A percentile compares a stretch with the other conserved stretches of the same genome.
phyloP scores from a whole-genome alignment of 2,113 vertebrate genomes.

The Heteronetta atricapilla region DNA sequence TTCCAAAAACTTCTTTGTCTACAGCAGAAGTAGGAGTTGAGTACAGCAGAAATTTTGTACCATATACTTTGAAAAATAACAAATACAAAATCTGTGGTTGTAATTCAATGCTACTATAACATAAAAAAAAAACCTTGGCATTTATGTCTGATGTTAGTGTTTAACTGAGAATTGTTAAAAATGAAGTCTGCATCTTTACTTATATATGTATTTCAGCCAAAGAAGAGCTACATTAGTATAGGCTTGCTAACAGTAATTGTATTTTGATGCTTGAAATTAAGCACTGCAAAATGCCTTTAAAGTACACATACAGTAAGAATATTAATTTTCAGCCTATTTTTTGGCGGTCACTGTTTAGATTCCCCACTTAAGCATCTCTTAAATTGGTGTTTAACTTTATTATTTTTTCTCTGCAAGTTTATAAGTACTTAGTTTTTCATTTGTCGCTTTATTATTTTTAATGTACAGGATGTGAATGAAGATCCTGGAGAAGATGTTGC shows the following conservation, averaged over 20 bases:
- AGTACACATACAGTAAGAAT: not conserved
- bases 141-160: not conserved
- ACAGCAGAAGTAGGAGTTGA: not conserved
- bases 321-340: not conserved
- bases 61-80: not conserved
- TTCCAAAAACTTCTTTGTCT: not conserved
- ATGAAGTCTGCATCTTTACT: not conserved
- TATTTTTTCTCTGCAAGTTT: not conserved
- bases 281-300: not conserved
- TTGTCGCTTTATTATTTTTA: not conserved
- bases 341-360: not conserved
- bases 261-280: not conserved
- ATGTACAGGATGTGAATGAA: conserved; percentile 88
- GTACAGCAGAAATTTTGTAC: not conserved
- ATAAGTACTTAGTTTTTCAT: not conserved
- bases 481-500: conserved; percentile 97
- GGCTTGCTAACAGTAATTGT: not conserved
- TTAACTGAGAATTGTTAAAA: not conserved
- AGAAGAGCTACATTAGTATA: not conserved
- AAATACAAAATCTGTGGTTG: not conserved
- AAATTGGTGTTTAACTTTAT: not conserved
- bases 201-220: not conserved
- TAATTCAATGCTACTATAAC: not conserved
- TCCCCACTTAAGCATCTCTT: not conserved
- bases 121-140: not conserved